Conservation (phyloP, 1,140 invertebrate genomes). For the Anadara kagoshimensis region DNA sequence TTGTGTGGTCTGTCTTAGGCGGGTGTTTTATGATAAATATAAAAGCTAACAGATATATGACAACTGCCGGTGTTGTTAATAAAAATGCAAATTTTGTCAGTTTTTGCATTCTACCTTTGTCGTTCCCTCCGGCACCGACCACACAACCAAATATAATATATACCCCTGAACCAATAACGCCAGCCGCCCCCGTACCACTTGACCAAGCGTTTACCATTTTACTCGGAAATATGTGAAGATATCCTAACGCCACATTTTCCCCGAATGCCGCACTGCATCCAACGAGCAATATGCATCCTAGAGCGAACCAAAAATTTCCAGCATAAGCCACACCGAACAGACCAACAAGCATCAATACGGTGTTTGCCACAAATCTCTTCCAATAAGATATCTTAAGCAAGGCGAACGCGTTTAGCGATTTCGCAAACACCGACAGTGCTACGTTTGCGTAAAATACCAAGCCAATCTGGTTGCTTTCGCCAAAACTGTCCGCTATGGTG, state of each 20-base stretch:
- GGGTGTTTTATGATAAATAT: slow-evolving; percentile 52
- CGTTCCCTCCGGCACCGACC: slow-evolving; percentile 44
- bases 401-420: slow-evolving; percentile 62
- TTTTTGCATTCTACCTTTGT: slow-evolving; percentile 35
- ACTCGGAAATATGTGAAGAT: slow-evolving; percentile 57
- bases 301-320: slow-evolving; percentile 60
- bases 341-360: slow-evolving; percentile 61
- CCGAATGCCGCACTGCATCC: slow-evolving; percentile 65
- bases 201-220: slow-evolving; percentile 65
- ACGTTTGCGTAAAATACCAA: slow-evolving; percentile 68
- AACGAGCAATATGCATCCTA: slow-evolving; percentile 62
- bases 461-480: slow-evolving; percentile 62
- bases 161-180: slow-evolving; percentile 58
- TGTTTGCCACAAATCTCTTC: slow-evolving; percentile 54
- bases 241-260: slow-evolving; percentile 65
- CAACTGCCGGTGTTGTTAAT: slow-evolving; percentile 59
- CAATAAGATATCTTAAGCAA: slow-evolving; percentile 58
- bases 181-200: slow-evolving; percentile 67
- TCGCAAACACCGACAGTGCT: slow-evolving; percentile 62
- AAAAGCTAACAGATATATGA: slow-evolving; percentile 59
- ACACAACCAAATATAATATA: slow-evolving; percentile 63
- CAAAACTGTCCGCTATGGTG: slow-evolving; percentile 65
- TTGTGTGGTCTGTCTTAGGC: background rate
- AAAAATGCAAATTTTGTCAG: slow-evolving; percentile 61
- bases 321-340: slow-evolving; percentile 66